Evolutionary conservation across 2,797 vertebrate species (phyloP).

Genomic region (Esox lucius): DNA sequence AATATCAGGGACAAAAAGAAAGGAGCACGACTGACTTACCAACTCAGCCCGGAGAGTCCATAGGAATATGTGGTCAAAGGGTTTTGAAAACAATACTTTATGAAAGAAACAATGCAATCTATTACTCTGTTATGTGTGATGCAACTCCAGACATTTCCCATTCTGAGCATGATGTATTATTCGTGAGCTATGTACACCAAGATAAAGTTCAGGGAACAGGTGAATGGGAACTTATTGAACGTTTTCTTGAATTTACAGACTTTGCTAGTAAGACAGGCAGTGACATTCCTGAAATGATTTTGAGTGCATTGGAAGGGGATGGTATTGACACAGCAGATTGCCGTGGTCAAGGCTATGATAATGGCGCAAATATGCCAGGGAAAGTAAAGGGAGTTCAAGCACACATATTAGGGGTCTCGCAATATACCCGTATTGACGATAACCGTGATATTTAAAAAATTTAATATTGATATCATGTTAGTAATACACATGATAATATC

Average conservation of each 20-base stretch:
- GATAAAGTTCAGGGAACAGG: conserved; percentile 2
- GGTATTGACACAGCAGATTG: neutral
- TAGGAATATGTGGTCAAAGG: neutral
- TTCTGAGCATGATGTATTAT: neutral
- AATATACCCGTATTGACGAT: too few relatives aligned
- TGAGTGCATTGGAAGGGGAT: neutral
- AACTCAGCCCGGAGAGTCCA: neutral
- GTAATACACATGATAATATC: too few relatives aligned
- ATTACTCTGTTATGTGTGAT: too few relatives aligned
- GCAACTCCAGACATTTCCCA: too few relatives aligned
- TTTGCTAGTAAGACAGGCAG: neutral
- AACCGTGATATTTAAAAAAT: too few relatives aligned
- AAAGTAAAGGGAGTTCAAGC: neutral
- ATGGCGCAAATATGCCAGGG: neutral
- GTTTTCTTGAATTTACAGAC: conserved; percentile 4
- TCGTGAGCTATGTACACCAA: neutral
- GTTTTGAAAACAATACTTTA: neutral
- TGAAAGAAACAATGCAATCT: too few relatives aligned
- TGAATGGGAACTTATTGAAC: neutral
- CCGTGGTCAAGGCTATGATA: neutral
- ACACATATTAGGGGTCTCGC: too few relatives aligned
- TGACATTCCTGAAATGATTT: neutral
- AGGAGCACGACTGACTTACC: neutral
- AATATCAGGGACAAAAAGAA: neutral
- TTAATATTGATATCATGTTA: too few relatives aligned